A percentile compares a stretch with the other conserved stretches of the same genome.
These are phyloP conservation scores for Suricata suricatta DNA, from an alignment of 2,113 vertebrate species.

Conservation along the genomic window DNA sequence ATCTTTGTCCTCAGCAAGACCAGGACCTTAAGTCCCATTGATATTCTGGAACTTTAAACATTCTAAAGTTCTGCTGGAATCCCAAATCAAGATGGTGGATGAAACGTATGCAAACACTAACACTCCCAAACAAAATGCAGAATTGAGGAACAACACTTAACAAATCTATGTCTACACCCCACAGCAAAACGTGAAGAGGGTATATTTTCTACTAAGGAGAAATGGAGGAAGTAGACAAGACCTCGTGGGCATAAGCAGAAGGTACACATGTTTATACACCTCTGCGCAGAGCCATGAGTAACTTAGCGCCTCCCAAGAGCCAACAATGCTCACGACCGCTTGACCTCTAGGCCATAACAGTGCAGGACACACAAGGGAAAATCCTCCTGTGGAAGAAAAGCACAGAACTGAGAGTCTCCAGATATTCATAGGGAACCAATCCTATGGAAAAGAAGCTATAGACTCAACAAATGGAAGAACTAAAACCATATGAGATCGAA, in stretches of 20 bases:
- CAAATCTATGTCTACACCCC: not conserved
- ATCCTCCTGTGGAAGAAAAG: not conserved
- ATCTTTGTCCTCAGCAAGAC: not conserved
- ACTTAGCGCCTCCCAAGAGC: not conserved
- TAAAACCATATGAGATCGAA: not conserved
- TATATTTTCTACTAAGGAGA: not conserved
- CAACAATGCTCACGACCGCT: too few relatives aligned
- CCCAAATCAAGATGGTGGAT: not conserved
- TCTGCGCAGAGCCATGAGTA: not conserved
- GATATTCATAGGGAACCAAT: not conserved
- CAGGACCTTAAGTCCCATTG: not conserved
- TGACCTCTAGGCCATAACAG: not conserved
- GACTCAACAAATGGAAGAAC: not conserved
- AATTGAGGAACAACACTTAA: not conserved
- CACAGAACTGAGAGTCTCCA: not conserved
- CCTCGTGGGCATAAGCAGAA: not conserved
- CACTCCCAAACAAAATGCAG: not conserved
- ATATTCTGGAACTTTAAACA: not conserved
- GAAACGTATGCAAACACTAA: not conserved
- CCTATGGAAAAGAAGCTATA: not conserved
- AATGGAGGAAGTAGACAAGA: not conserved
- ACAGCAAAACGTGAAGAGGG: not conserved
- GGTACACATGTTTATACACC: rapidly evolving
- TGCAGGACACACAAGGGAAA: not conserved
- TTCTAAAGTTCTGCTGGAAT: not conserved